These are phyloP conservation scores for Sebastes melanostomus DNA, from an alignment of 2,797 vertebrate species.

Conservation along the genomic window DNA sequence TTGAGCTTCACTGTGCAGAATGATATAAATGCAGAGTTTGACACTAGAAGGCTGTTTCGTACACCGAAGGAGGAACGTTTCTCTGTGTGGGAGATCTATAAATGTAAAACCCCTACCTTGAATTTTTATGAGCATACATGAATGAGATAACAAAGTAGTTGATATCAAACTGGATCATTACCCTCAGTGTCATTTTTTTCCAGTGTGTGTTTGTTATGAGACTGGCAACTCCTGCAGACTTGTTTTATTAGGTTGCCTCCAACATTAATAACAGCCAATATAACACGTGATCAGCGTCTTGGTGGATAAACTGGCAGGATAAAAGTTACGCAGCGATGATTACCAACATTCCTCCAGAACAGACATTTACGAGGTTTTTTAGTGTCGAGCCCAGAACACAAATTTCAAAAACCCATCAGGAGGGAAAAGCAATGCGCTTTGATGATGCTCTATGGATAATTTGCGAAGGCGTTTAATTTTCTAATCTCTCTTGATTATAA, in stretches of 20 bases:
- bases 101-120: neutral
- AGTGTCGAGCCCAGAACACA: constrained; percentile 30
- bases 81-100: neutral
- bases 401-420: constrained; percentile 38
- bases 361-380: constrained; percentile 53
- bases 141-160: constrained; percentile 1
- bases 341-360: constrained; percentile 41
- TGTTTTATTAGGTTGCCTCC: constrained; percentile 20
- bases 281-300: neutral
- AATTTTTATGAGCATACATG: constrained; percentile 14
- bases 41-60: neutral
- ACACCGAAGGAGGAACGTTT: neutral
- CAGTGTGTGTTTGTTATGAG: constrained; percentile 8
- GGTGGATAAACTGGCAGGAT: constrained; percentile 14
- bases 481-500: constrained; percentile 25
- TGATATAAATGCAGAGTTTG: too few relatives aligned
- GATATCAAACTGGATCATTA: constrained; percentile 33
- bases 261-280: constrained; percentile 25
- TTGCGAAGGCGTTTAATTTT: constrained; percentile 33
- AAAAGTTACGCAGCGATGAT: constrained; percentile 31
- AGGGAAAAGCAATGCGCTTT: neutral
- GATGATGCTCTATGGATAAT: constrained; percentile 30
- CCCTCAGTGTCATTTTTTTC: constrained; percentile 2
- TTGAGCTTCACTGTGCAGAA: neutral
- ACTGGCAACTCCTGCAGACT: constrained; percentile 20